A percentile compares a stretch with the other conserved stretches of the same genome.
phyloP scores from a whole-genome alignment of 2,113 vertebrate genomes.

The Catharus bicknelli region DNA sequence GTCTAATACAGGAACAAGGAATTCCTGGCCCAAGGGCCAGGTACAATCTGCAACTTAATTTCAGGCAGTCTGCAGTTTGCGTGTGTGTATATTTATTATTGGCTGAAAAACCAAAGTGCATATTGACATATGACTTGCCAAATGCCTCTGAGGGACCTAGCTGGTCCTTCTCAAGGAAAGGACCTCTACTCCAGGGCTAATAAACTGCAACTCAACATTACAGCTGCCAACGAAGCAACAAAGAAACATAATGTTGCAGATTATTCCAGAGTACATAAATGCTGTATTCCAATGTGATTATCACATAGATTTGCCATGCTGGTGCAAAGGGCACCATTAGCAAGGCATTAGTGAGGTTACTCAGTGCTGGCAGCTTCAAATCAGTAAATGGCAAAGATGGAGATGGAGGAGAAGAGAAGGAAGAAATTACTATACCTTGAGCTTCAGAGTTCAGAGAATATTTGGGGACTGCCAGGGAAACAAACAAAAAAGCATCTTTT shows the following conservation, averaged over 20 bases:
- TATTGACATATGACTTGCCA: background rate
- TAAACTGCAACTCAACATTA: background rate
- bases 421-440: background rate
- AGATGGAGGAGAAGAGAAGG: background rate
- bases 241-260: background rate
- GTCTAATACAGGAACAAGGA: slow-evolving; percentile 35
- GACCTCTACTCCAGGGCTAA: background rate
- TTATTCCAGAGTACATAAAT: background rate
- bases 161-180: background rate
- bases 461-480: background rate
- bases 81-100: background rate
- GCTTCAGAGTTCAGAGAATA: background rate
- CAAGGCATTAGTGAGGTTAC: background rate
- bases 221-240: background rate
- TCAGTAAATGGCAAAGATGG: background rate
- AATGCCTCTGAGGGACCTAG: background rate
- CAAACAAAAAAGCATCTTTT: background rate
- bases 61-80: background rate
- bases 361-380: background rate
- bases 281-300: background rate
- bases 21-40: slow-evolving; percentile 35
- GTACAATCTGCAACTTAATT: slow-evolving; percentile 7
- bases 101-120: background rate
- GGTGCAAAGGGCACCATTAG: background rate
- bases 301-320: background rate